Evolutionary conservation across 2,113 vertebrate species (phyloP), one percentile per base, ranked within the genome.

Genomic region (Engraulis encrasicolus): DNA sequence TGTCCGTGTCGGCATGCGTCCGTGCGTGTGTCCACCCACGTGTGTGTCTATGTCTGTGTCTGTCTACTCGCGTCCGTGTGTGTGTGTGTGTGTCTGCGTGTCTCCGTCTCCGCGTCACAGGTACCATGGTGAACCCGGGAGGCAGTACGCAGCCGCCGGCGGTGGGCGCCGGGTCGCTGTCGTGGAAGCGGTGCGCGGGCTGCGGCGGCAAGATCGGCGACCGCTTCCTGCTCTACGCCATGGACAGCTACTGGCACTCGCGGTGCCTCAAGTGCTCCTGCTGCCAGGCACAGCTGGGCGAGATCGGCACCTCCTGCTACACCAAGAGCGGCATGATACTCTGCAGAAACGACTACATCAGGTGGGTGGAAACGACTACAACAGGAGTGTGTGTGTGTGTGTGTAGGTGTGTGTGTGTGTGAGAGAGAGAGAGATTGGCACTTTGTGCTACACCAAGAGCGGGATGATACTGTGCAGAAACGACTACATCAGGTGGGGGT

Each of bases 191-290:
- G 88, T 97, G 98, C 54, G 98, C 98, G 23, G 98, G 98, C 85
- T 99, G 98, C 82, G 98, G 98, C 89, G 98, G 97, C 86, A 99
- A 99, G 93, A 99, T 99, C 89, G 97, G 97, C 2, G 98, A 99
- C 93, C 98, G 98, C 82, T 99, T 99, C 94, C 96, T 99, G 90
- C 97, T 99, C 80, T 99, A 99, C 92, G 96, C 98, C 93, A 99
- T 99, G 98, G 98, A 99, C 96, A 98, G 96, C 95, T 99, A 99
- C 94, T 99, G 98, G 98, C 98, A 99, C 95, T 99, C 97, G 94
- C 97, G 98, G 79, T 99, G 98, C 94, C 97, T 99, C 88, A 99
- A 99, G 94, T 99, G 98, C 90, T 99, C 98, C 85, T 99, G 98
- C 95, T 99, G 98, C 95, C 98, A 99, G 95, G 98, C 98, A 86